These are phyloP conservation scores for Patagioenas fasciata DNA, from an alignment of 2,113 vertebrate species.

Conservation along the genomic window DNA sequence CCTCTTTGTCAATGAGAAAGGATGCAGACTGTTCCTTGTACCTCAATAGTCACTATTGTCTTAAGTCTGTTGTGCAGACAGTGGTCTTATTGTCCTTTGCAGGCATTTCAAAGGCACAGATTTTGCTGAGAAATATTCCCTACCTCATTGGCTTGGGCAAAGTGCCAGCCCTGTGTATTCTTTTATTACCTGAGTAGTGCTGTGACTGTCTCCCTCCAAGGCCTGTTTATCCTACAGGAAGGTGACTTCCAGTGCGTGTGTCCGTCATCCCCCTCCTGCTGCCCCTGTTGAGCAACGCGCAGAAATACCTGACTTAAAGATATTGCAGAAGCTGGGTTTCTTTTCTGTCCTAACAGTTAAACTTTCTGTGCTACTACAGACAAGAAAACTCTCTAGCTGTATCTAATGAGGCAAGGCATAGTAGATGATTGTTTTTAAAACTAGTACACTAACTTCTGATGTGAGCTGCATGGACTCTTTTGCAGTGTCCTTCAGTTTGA, in stretches of 20 bases:
- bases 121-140: neutral
- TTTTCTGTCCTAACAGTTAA: neutral
- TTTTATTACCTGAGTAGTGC: neutral
- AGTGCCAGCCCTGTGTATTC: neutral
- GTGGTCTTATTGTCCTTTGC: neutral
- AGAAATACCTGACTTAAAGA: neutral
- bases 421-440: neutral
- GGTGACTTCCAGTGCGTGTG: rapidly evolving
- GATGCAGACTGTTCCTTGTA: neutral
- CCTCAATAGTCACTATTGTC: neutral
- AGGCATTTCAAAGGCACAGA: neutral
- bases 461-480: neutral
- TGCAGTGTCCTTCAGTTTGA: neutral
- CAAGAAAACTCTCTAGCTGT: neutral
- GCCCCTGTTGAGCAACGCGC: neutral
- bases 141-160: neutral
- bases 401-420: neutral
- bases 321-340: neutral
- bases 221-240: neutral
- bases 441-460: neutral
- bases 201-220: neutral
- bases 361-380: neutral
- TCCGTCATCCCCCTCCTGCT: neutral
- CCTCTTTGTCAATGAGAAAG: neutral
- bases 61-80: neutral